Percentiles rank a stretch among this genome's conserved stretches.
phyloP scores from a whole-genome alignment of 2,113 vertebrate genomes.

The Tyto alba region DNA sequence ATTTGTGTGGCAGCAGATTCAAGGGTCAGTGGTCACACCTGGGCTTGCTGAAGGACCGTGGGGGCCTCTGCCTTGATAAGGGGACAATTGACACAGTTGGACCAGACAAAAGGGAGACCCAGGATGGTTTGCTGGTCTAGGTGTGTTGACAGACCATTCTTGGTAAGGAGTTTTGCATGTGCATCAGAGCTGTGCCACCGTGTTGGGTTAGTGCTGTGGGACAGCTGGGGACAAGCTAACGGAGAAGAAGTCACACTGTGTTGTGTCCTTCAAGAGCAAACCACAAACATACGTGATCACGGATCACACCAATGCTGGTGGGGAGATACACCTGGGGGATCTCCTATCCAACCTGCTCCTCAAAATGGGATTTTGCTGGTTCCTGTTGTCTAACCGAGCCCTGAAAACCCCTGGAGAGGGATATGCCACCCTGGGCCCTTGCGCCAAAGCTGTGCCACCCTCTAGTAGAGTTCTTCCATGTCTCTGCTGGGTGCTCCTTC shows the following conservation, averaged over 20 bases:
- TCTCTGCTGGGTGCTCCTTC: neutral
- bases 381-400: neutral
- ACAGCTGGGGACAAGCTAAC: neutral
- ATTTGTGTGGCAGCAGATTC: neutral
- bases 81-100: neutral
- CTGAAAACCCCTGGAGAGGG: neutral
- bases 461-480: neutral
- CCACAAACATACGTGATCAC: accelerated
- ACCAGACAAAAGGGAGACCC: neutral
- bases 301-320: neutral
- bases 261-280: neutral
- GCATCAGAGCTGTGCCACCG: neutral
- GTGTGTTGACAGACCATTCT: neutral
- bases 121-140: neutral
- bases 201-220: neutral
- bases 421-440: neutral
- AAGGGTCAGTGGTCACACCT: neutral
- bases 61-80: neutral
- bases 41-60: neutral
- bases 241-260: neutral
- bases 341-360: neutral
- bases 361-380: neutral
- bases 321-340: neutral
- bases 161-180: neutral
- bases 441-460: neutral